Evolutionary conservation across 2,113 vertebrate genomes (phyloP), one percentile per base, ranked within the genome.

Genomic region (Oncorhynchus kisutch): DNA sequence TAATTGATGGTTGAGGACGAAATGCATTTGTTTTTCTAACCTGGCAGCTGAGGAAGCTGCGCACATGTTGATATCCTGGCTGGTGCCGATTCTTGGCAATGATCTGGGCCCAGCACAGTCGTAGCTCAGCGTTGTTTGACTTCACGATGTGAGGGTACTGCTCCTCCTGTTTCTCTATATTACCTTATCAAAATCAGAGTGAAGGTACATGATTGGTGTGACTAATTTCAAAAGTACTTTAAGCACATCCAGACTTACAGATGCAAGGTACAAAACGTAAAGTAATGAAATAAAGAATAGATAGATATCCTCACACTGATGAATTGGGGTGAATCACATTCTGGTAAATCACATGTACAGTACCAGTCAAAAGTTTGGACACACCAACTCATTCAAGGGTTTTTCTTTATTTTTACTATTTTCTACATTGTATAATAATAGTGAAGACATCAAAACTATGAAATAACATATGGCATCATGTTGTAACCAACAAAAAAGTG

Each of bases 41-140:
- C 94, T 96, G 95, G 82, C 91, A 93, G 16, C 80, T 86, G 25
- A 95, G 91, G 78, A 96, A 96, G 6, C 79, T 88, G 70, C 89
- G 92, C 74, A 96, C 93, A 81, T 95, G 94, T 85, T 89, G 70
- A 81, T 93, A 96, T 67, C 93, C 93, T 0, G 91, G 78, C 80
- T 92, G 87, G 1, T 94, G 67, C 83, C 94, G 88, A 29, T 95
- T 96, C 88, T 89, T 94, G 18, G 95, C 89, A 49, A 95, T 1
- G 0, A 95, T 93, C 73, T 95, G 95, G 70, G 93, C 92, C 95
- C 95, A 96, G 20, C 95, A 92, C 0, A 96, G 85, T 3, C 84
- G 85, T 67, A 96, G 84, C 86, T 95, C 95, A 0, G 94, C 92
- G 0, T 96, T 96, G 77, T 72, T 88, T 16, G 93, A 88, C 27